Base-by-base conservation (phyloP, 2,797 vertebrate genomes). In the Melanotaenia nigrans region DNA sequence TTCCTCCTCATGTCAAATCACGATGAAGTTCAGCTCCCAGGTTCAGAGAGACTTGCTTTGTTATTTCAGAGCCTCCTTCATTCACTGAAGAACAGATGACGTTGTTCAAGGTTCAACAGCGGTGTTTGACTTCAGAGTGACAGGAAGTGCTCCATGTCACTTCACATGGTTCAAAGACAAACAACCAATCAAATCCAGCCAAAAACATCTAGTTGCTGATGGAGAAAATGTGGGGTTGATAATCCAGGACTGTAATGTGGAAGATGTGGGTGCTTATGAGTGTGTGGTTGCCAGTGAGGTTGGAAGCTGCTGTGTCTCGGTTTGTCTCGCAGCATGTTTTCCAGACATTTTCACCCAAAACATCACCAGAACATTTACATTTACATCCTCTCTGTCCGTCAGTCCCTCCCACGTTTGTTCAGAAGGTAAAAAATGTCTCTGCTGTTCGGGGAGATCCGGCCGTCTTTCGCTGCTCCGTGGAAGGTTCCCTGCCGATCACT, bases 161-260 rank as follows among this genome's bases (percentile, higher is more conserved):
- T 25, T 25, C 25, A 95, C 90, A 12, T 98, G 96, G 96, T 90
- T 94, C 83, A 97, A 95, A 90, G 96, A 97, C 86, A 94, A 94
- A 68, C 96, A 93, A 68, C 94, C 95, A 69, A 95, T 98, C 58
- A 93, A 91, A 88, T 94, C 95, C 79, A 95, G 94, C 92, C 95
- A 95, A 78, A 97, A 97, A 83, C 95, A 96, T 0, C 69, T 92
- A 1, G 89, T 96, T 42, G 86, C 87, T 65, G 89, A 92, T 51
- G 88, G 88, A 74, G 93, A 96, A 78, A 92, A 92, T 2, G 70
- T 95, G 89, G 91, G 89, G 71, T 94, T 98, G 77, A 94, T 92
- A 40, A 93, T 97, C 86, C 95, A 92, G 79, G 96, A 94, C 71
- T 96, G 95, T 65, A 93, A 94, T 63, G 69, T 88, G 59, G 94